Percentiles rank a stretch among this genome's conserved stretches.
These are phyloP conservation scores for Drosophila leonis DNA, from an alignment of 2,888 invertebrate species.

Conservation along the genomic window DNA sequence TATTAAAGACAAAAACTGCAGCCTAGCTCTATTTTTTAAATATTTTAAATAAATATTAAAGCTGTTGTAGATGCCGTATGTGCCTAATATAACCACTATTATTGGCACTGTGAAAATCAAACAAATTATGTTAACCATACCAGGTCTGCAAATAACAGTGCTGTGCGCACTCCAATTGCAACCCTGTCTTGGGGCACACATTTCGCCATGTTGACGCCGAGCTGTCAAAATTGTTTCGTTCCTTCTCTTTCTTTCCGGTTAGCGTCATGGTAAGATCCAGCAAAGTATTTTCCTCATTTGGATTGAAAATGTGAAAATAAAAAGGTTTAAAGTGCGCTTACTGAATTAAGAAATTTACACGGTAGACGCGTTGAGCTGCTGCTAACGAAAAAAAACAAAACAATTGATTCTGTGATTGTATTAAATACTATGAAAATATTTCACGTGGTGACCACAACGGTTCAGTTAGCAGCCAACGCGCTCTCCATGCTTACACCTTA, in stretches of 20 bases:
- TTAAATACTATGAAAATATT: conserved; percentile 36
- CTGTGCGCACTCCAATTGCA: conserved; percentile 32
- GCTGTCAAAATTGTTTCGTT: conserved; percentile 67
- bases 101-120: conserved; percentile 1
- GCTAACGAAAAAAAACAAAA: conserved; percentile 7
- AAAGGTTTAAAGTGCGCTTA: conserved; percentile 51
- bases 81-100: no score
- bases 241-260: conserved; percentile 86
- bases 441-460: conserved; percentile 54
- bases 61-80: neutral
- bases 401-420: conserved; percentile 5
- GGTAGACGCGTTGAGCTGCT: conserved; percentile 8
- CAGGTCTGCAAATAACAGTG: conserved; percentile 11
- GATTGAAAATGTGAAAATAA: conserved; percentile 70
- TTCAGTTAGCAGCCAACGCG: conserved; percentile 27
- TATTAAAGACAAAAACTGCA: neutral
- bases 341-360: conserved; percentile 41
- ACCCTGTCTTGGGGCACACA: conserved; percentile 50
- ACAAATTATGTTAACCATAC: neutral
- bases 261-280: conserved; percentile 84
- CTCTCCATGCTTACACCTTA: conserved; percentile 6
- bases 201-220: conserved; percentile 61
- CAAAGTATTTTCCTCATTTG: conserved; percentile 55
- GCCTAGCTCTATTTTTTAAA: no score
- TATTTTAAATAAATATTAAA: neutral